Percentiles rank a stretch among this genome's conserved stretches.
Conservation (phyloP, 2,113 vertebrate genomes). For the Empidonax alnorum region DNA sequence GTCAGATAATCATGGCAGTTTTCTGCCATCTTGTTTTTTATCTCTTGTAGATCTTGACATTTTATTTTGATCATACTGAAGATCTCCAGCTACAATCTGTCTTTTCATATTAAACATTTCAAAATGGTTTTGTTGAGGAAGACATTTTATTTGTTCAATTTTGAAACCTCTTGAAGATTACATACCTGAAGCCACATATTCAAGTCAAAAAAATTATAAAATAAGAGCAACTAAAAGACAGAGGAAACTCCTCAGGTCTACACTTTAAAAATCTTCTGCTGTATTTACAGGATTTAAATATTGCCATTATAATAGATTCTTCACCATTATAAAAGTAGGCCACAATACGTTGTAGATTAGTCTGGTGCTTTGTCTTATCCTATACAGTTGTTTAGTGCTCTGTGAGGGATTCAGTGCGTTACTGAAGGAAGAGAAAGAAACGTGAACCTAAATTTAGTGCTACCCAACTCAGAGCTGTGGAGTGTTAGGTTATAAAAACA, state of each 20-base stretch:
- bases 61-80: neutral
- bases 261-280: neutral
- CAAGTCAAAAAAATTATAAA: neutral
- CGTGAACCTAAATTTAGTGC: neutral
- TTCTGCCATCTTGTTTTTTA: neutral
- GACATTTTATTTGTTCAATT: neutral
- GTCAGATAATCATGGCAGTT: neutral
- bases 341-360: neutral
- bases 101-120: conserved; percentile 3
- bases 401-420: neutral
- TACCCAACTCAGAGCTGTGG: neutral
- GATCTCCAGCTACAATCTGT: neutral
- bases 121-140: neutral
- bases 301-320: neutral
- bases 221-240: neutral
- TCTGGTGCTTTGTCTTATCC: neutral
- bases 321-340: neutral
- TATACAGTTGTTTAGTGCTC: neutral
- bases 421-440: neutral
- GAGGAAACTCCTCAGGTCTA: neutral
- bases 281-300: neutral
- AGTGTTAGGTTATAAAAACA: neutral
- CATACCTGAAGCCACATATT: neutral
- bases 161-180: neutral
- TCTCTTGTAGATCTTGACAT: neutral